phyloP scores from a whole-genome alignment of 2,113 vertebrate genomes.

The Lontra canadensis region DNA sequence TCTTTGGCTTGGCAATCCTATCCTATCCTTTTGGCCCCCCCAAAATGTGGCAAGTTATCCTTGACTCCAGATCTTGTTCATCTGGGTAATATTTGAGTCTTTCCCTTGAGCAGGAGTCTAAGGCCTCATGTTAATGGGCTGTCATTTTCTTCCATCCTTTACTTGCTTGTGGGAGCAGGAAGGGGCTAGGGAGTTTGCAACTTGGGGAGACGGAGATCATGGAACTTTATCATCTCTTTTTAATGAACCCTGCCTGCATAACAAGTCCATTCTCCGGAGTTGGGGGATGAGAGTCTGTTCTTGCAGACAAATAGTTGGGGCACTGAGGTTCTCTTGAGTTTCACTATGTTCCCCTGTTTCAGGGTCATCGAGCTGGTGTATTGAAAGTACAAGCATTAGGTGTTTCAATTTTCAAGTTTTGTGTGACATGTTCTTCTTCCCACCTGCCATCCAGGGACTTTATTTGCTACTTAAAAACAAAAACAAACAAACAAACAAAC shows the following conservation, averaged over 20 bases:
- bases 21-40: neutral
- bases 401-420: neutral
- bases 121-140: neutral
- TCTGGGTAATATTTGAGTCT: neutral
- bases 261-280: neutral
- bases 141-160: neutral
- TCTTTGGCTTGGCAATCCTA: neutral
- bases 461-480: neutral
- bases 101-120: neutral
- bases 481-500: neutral
- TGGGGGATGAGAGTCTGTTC: neutral
- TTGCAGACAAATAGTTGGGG: neutral
- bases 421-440: neutral
- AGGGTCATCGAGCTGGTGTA: neutral
- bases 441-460: neutral
- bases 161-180: neutral
- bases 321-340: neutral
- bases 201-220: neutral
- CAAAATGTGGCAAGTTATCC: neutral
- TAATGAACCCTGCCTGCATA: neutral
- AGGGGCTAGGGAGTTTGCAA: neutral
- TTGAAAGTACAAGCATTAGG: neutral
- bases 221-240: neutral
- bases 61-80: neutral
- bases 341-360: neutral